A percentile compares a stretch with the other conserved stretches of the same genome.
Conservation (phyloP, 2,797 vertebrate genomes). For the Bufotes viridis region DNA sequence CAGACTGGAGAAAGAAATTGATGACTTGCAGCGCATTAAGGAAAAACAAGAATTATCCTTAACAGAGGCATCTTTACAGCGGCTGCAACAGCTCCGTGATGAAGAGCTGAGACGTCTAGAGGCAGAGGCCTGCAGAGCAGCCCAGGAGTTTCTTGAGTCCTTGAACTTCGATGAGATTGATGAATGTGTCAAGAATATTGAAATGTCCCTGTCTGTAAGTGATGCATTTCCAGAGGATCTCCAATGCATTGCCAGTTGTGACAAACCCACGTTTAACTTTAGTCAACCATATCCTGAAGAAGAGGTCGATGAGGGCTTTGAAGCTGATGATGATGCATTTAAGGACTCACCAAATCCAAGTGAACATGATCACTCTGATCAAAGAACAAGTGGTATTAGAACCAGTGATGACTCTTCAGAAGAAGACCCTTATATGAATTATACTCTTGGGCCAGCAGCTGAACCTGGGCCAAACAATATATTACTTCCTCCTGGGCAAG, state of each 20-base stretch:
- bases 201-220: constrained; percentile 82
- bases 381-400: constrained; percentile 94
- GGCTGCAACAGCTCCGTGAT: constrained; percentile 87
- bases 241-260: constrained; percentile 59
- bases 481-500: constrained; percentile 68
- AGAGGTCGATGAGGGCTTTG: constrained; percentile 95
- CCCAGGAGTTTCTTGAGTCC: constrained; percentile 94
- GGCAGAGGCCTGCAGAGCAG: constrained; percentile 91
- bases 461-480: constrained; percentile 69
- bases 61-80: constrained; percentile 86
- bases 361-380: constrained; percentile 93
- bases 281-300: constrained; percentile 84
- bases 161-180: constrained; percentile 98
- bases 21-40: constrained; percentile 88
- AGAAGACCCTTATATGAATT: constrained; percentile 96
- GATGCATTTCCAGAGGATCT: constrained; percentile 66
- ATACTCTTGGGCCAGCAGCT: constrained; percentile 78
- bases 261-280: constrained; percentile 77
- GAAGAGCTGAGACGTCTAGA: constrained; percentile 89
- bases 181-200: constrained; percentile 93
- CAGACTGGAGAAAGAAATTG: constrained; percentile 92
- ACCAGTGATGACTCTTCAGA: constrained; percentile 98
- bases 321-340: constrained; percentile 91
- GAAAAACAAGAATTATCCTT: constrained; percentile 91
- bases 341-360: constrained; percentile 97